phyloP scores from a whole-genome alignment of 1,140 invertebrate genomes.

The Nasonia longicornis region DNA sequence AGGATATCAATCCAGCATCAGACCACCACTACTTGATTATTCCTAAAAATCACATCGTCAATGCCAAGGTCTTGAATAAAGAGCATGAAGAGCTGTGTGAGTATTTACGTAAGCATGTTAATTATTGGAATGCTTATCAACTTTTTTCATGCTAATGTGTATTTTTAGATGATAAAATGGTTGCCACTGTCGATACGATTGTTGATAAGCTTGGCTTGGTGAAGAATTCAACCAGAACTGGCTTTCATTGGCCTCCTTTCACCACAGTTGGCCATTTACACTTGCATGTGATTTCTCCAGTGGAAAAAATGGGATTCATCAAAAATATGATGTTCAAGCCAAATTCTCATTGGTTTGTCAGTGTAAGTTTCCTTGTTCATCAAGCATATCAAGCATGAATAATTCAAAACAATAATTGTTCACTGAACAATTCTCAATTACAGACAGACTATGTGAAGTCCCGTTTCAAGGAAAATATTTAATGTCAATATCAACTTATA shows the following conservation, averaged over 20 bases:
- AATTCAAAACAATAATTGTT: slow-evolving; percentile 12
- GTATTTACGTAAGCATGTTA: slow-evolving; percentile 49
- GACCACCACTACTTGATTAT: slow-evolving; percentile 85
- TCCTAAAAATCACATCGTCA: slow-evolving; percentile 81
- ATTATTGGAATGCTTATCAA: not conserved
- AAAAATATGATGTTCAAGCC: slow-evolving; percentile 79
- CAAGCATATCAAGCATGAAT: not conserved
- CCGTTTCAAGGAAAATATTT: slow-evolving; percentile 47
- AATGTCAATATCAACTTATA: not conserved
- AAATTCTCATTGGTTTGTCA: slow-evolving; percentile 86
- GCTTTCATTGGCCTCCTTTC: slow-evolving; percentile 94
- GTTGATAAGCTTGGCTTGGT: slow-evolving; percentile 69
- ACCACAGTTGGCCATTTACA: slow-evolving; percentile 87
- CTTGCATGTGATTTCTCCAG: slow-evolving; percentile 87
- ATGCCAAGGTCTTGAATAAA: slow-evolving; percentile 77
- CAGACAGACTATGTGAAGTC: slow-evolving; percentile 66
- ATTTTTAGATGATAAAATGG: slow-evolving; percentile 74
- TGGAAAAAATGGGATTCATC: slow-evolving; percentile 80
- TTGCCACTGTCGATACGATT: slow-evolving; percentile 71
- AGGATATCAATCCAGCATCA: slow-evolving; percentile 86
- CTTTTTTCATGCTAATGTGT: slow-evolving; percentile 52
- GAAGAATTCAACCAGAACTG: slow-evolving; percentile 75
- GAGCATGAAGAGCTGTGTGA: slow-evolving; percentile 78
- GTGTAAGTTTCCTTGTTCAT: slow-evolving; percentile 71
- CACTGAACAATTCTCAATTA: slow-evolving; percentile 40